Evolutionary conservation across 2,888 invertebrate genomes (phyloP).

Genomic region (Andrena fulva): DNA sequence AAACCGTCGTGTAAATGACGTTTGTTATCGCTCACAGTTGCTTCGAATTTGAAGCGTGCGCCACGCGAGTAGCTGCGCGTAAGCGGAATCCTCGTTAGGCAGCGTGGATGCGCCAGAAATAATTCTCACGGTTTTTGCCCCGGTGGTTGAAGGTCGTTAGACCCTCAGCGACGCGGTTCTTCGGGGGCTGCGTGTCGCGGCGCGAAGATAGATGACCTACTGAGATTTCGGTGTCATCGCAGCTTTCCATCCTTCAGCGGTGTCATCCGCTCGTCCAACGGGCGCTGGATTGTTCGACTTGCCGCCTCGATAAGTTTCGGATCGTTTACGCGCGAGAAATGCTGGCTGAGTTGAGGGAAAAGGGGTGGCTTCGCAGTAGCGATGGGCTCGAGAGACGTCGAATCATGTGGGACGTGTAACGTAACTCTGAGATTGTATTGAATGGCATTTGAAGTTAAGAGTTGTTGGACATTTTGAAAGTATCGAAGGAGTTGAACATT

Average conservation of each 20-base stretch:
- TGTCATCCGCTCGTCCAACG: constrained; percentile 36
- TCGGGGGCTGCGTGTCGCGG: constrained; percentile 30
- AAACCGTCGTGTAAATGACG: not conserved
- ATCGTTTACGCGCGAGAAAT: constrained; percentile 1
- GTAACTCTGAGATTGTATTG: no score
- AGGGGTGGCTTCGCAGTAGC: no score
- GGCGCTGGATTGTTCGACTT: constrained; percentile 9
- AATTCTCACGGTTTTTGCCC: constrained; percentile 57
- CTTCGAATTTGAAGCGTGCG: constrained; percentile 4
- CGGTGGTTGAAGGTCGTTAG: constrained; percentile 57
- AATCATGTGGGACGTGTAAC: no score
- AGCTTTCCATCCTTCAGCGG: constrained; percentile 29
- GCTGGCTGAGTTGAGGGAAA: no score
- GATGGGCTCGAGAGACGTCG: no score
- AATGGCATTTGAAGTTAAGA: no score
- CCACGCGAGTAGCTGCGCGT: constrained; percentile 16
- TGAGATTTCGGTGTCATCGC: constrained; percentile 61
- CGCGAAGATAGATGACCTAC: constrained; percentile 65
- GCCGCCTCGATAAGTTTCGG: constrained; percentile 23
- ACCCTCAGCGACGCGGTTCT: constrained; percentile 43
- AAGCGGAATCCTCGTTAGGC: constrained; percentile 64
- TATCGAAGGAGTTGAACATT: no score
- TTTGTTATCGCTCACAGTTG: constrained; percentile 11
- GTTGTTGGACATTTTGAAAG: no score
- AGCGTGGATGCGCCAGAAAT: constrained; percentile 44